phyloP scores from a whole-genome alignment of 1,140 invertebrate species.

The Chymomyza costata region DNA sequence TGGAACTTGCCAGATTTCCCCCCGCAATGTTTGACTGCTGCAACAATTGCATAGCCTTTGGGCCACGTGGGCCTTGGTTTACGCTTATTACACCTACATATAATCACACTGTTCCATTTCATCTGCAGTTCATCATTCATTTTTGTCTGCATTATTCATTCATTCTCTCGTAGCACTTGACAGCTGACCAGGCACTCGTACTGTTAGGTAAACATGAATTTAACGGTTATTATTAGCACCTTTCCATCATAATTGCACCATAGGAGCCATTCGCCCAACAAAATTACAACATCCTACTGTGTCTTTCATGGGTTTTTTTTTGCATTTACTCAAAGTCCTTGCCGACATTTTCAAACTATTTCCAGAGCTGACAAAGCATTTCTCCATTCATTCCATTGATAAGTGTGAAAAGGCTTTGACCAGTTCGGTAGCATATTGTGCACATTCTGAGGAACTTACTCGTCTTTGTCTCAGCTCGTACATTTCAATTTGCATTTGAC shows the following conservation, averaged over 20 bases:
- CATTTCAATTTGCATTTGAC: constrained; percentile 73
- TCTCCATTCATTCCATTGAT: constrained; percentile 26
- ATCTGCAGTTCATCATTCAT: constrained; percentile 53
- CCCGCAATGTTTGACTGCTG: constrained; percentile 42
- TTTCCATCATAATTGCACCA: constrained; percentile 70
- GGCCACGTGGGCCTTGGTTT: constrained; percentile 11
- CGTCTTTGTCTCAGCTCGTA: constrained; percentile 33
- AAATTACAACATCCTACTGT: constrained; percentile 43
- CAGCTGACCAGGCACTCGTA: constrained; percentile 53
- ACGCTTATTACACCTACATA: constrained; percentile 40
- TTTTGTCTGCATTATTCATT: constrained; percentile 10
- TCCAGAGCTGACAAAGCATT: background rate
- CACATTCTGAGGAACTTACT: constrained; percentile 34
- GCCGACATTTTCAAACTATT: constrained; percentile 17
- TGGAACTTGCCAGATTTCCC: constrained; percentile 21
- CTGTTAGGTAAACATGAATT: constrained; percentile 71
- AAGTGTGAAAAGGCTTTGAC: constrained; percentile 67
- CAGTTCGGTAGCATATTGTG: constrained; percentile 32
- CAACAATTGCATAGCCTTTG: constrained; percentile 45
- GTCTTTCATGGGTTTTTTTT: constrained; percentile 28
- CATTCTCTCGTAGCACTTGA: constrained; percentile 47
- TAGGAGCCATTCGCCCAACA: constrained; percentile 40
- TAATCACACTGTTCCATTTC: constrained; percentile 1
- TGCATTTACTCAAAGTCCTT: constrained; percentile 17
- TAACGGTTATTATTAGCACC: constrained; percentile 73